Evolutionary conservation across 2,888 invertebrate genomes (phyloP).

Genomic region (Xiphydria camelus): DNA sequence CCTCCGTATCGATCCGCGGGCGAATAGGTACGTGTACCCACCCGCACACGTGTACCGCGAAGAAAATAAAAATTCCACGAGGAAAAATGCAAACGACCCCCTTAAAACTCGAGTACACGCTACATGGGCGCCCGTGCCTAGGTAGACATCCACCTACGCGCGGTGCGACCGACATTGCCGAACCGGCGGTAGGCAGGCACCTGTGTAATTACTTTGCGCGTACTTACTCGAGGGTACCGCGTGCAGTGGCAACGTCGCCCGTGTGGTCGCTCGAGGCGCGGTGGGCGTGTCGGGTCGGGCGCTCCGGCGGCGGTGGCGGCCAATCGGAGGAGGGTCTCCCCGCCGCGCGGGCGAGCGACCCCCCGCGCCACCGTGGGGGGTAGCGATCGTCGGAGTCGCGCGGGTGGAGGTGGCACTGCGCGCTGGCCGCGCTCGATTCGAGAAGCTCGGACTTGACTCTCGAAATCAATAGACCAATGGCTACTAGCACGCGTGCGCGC

Average conservation of each 20-base stretch:
- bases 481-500: conserved; percentile 49
- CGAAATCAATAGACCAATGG: conserved; percentile 53
- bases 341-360: background rate
- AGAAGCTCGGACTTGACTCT: conserved; percentile 8
- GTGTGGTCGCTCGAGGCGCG: background rate
- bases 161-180: background rate
- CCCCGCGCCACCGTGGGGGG: background rate
- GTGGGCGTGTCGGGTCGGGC: background rate
- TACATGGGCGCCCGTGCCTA: background rate
- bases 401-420: background rate
- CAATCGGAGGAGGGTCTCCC: background rate
- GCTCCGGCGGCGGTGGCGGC: too few species aligned
- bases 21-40: too few species aligned
- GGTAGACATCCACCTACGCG: background rate
- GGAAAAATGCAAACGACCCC: background rate
- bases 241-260: too few species aligned
- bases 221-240: too few species aligned
- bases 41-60: background rate
- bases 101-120: background rate
- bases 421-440: conserved; percentile 5
- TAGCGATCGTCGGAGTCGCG: background rate
- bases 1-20: too few species aligned
- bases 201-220: too few species aligned
- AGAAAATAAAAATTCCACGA: too few species aligned
- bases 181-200: background rate